phyloP scores from a whole-genome alignment of 2,888 invertebrate genomes.

The Platycheirus rosarum region DNA sequence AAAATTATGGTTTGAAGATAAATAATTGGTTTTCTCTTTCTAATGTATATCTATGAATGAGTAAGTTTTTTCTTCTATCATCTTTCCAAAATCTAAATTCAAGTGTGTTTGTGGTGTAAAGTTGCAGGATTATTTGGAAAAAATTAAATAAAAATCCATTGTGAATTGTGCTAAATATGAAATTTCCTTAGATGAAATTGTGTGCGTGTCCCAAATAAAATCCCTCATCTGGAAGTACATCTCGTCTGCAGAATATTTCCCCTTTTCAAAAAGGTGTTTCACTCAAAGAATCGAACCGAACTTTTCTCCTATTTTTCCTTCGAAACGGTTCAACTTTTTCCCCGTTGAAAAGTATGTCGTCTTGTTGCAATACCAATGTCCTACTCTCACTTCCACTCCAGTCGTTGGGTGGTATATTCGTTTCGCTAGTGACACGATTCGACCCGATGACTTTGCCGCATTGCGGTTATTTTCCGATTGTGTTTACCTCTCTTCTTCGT shows the following conservation, averaged over 20 bases:
- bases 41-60: constrained; percentile 1
- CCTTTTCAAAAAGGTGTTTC: constrained; percentile 52
- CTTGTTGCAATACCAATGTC: constrained; percentile 40
- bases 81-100: constrained; percentile 4
- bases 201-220: constrained; percentile 78
- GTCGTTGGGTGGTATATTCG: constrained; percentile 73
- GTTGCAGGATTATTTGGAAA: constrained; percentile 40
- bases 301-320: constrained; percentile 45
- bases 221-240: constrained; percentile 64
- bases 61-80: constrained; percentile 4
- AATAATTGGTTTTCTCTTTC: constrained; percentile 32
- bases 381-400: constrained; percentile 70
- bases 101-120: constrained; percentile 55
- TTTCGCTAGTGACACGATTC: constrained; percentile 79
- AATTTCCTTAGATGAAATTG: constrained; percentile 70
- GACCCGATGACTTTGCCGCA: constrained; percentile 82
- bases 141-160: constrained; percentile 25
- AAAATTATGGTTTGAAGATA: too few species aligned
- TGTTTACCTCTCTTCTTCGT: constrained; percentile 65
- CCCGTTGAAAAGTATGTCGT: constrained; percentile 48
- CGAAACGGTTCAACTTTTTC: constrained; percentile 64
- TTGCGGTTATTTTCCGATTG: constrained; percentile 82
- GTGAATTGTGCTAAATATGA: constrained; percentile 62
- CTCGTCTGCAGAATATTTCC: constrained; percentile 30
- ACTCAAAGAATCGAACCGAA: constrained; percentile 40